These are phyloP conservation scores for Zaprionus capensis DNA, from an alignment of 1,140 invertebrate species.

Conservation along the genomic window DNA sequence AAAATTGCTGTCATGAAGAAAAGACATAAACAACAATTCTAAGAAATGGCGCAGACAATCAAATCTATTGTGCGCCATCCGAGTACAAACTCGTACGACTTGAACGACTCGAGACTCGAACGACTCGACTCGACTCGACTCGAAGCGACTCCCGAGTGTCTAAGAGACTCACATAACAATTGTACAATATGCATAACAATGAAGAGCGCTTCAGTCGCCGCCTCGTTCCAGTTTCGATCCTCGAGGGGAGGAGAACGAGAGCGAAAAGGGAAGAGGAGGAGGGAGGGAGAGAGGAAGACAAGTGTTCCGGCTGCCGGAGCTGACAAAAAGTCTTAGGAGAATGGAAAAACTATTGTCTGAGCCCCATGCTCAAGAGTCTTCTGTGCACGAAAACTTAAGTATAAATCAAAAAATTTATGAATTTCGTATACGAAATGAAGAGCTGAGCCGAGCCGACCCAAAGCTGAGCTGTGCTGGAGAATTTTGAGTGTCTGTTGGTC, in stretches of 20 bases:
- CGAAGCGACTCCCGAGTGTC: constrained; percentile 12
- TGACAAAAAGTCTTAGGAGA: constrained; percentile 49
- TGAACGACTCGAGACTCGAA: neutral
- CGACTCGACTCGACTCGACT: neutral
- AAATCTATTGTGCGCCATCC: constrained; percentile 53
- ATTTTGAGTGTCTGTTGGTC: constrained; percentile 38
- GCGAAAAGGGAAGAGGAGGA: neutral
- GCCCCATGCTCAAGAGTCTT: constrained; percentile 25
- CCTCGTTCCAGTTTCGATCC: constrained; percentile 58
- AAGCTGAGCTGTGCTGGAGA: constrained; percentile 9
- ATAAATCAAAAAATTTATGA: constrained; percentile 77
- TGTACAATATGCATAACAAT: constrained; percentile 81
- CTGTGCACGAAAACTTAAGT: constrained; percentile 54
- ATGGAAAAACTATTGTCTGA: constrained; percentile 73
- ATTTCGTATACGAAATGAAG: constrained; percentile 58
- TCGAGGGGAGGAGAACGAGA: constrained; percentile 1
- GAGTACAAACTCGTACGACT: neutral
- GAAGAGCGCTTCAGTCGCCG: constrained; percentile 46
- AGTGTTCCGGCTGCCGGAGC: constrained; percentile 66
- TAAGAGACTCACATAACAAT: constrained; percentile 70
- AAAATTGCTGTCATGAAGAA: constrained; percentile 77
- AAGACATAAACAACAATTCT: constrained; percentile 71
- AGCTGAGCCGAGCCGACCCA: constrained; percentile 23
- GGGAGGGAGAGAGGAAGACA: constrained; percentile 42
- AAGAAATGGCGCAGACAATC: constrained; percentile 72